These are phyloP conservation scores for Drosophila barbarae DNA, from an alignment of 2,888 invertebrate genomes.

Conservation along the genomic window DNA sequence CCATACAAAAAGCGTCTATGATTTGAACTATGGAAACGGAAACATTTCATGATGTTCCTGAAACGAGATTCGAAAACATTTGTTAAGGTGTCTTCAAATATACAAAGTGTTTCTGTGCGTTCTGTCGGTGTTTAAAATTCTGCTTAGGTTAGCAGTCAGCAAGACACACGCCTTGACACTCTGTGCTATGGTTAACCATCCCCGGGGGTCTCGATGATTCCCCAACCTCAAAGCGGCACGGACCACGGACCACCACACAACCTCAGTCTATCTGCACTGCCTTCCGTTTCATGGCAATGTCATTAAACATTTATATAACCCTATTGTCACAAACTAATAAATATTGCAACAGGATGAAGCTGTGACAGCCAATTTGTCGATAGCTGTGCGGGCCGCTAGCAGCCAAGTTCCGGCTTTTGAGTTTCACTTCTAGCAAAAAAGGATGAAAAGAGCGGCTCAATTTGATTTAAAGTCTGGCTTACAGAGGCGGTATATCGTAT, in stretches of 20 bases:
- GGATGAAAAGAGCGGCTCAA: background rate
- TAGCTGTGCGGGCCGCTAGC: background rate
- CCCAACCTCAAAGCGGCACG: background rate
- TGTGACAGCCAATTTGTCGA: constrained; percentile 1
- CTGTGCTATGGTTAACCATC: background rate
- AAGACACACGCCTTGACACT: background rate
- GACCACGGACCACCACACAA: background rate
- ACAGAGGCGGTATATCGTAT: no score
- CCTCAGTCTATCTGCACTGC: background rate
- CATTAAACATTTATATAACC: constrained; percentile 11
- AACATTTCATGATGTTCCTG: constrained; percentile 38
- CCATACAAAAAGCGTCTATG: constrained; percentile 27
- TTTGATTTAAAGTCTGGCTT: no score
- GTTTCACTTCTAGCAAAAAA: background rate
- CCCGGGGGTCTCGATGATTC: background rate
- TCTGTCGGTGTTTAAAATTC: constrained; percentile 5
- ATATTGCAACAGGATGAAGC: constrained; percentile 6
- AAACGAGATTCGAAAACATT: constrained; percentile 29
- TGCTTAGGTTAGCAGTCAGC: background rate
- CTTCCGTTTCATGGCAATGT: background rate
- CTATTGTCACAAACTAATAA: constrained; percentile 4
- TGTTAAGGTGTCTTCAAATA: constrained; percentile 16
- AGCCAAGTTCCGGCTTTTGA: background rate
- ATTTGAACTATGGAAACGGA: constrained; percentile 24
- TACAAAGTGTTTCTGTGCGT: constrained; percentile 1